Conservation (phyloP, 1,140 invertebrate species). For the Drosophila insularis region DNA sequence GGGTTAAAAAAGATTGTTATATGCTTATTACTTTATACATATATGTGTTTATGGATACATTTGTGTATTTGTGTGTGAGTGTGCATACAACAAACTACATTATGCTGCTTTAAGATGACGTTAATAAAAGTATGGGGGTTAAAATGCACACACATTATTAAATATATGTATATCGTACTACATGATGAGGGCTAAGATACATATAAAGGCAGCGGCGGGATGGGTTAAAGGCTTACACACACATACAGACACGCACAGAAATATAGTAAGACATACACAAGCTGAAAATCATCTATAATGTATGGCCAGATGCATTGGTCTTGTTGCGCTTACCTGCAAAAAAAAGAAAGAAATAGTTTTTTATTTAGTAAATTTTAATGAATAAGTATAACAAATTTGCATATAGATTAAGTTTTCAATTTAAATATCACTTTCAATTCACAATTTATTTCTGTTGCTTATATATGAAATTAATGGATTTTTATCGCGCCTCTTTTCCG, state of each 20-base stretch:
- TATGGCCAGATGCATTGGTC: neutral
- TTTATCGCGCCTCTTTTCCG: slow-evolving; percentile 9
- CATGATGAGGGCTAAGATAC: slow-evolving; percentile 27
- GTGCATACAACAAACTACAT: slow-evolving; percentile 40
- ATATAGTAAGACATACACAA: neutral
- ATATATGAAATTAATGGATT: neutral
- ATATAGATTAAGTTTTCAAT: slow-evolving; percentile 2
- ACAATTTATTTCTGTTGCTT: slow-evolving; percentile 20
- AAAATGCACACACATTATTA: neutral
- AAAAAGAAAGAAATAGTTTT: neutral
- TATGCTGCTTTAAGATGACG: slow-evolving; percentile 36
- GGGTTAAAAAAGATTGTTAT: neutral
- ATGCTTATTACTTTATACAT: slow-evolving; percentile 1
- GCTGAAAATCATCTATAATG: slow-evolving; percentile 3
- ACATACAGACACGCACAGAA: slow-evolving; percentile 34
- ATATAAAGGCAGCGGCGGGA: slow-evolving; percentile 35
- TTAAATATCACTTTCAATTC: slow-evolving; percentile 36
- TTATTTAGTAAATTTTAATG: neutral
- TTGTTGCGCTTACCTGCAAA: slow-evolving; percentile 62
- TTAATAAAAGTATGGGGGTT: slow-evolving; percentile 5
- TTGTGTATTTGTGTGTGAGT: neutral
- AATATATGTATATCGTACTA: slow-evolving; percentile 9
- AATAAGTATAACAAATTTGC: neutral
- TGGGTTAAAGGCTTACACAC: slow-evolving; percentile 39
- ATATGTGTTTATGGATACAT: neutral